phyloP scores from a whole-genome alignment of 2,113 vertebrate species.

The Anguilla rostrata region DNA sequence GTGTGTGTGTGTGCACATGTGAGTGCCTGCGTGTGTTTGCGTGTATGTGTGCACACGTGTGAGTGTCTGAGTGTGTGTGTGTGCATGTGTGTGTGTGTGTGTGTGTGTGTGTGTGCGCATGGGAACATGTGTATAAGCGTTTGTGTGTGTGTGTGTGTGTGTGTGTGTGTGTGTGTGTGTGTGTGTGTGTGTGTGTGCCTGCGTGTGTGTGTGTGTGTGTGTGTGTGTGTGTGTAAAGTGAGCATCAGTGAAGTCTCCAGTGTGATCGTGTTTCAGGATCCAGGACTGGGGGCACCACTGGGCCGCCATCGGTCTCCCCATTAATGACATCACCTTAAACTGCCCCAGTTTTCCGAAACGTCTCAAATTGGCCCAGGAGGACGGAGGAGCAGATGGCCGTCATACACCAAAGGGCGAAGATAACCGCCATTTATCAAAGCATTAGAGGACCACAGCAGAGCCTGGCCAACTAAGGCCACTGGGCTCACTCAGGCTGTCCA shows the following conservation, averaged over 20 bases:
- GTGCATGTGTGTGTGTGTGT: background rate
- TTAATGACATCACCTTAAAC: constrained; percentile 59
- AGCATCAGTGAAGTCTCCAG: constrained; percentile 56
- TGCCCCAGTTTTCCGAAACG: constrained; percentile 66
- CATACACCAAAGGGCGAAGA: constrained; percentile 64
- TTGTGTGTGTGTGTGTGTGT: background rate
- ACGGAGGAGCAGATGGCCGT: constrained; percentile 66
- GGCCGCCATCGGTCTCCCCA: constrained; percentile 56
- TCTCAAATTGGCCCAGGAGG: constrained; percentile 66
- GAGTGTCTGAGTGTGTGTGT: background rate
- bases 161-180: background rate
- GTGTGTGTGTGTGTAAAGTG: background rate
- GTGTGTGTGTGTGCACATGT: background rate
- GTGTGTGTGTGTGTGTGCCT: background rate
- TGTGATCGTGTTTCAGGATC: constrained; percentile 42
- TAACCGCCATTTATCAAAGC: constrained; percentile 71
- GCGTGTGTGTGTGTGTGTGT: background rate
- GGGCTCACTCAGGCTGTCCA: constrained; percentile 59
- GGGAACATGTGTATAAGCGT: constrained; percentile 4
- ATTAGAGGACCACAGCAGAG: constrained; percentile 50
- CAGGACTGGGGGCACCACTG: constrained; percentile 37
- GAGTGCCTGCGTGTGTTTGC: background rate
- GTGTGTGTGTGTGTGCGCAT: background rate
- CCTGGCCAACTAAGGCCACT: constrained; percentile 63
- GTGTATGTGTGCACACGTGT: background rate